Evolutionary conservation across 2,113 vertebrate species (phyloP), one percentile per base, ranked within the genome.

Genomic region (Rhynchomys soricoides): DNA sequence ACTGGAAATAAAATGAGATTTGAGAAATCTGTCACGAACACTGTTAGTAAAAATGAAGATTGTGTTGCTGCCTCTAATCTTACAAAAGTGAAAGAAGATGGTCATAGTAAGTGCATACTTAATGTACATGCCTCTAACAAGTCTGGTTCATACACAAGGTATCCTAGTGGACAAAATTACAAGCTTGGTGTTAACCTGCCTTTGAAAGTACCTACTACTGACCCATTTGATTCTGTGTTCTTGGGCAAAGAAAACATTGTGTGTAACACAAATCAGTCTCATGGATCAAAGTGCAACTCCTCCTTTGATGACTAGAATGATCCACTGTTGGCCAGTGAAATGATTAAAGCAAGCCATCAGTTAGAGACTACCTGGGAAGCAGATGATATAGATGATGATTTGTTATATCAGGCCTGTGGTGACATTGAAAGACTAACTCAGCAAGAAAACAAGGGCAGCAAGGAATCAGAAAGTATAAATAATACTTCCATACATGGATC

Each of bases 391-490:
- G 99, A 99, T 16, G 99, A 99, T 77, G 98, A 99, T 59, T 98
- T 99, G 95, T 97, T 99, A 16, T 99, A 99, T 98, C 99, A 99
- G 98, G 98, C 98, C 22, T 99, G 99, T 97, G 99, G 99, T 97
- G 98, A 98, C 55, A 95, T 99, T 93, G 99, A 99, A 98, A 99
- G 97, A 97, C 98, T 98, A 96, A 99, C 98, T 85, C 98, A 98
- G 95, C 98, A 98, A 95, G 98, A 99, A 94, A 92, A 97, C 68
- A 95, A 97, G 93, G 95, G 94, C 83, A 97, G 78, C 24, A 97
- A 97, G 89, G 97, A 93, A 95, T 55, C 77, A 79, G 96, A 97
- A 97, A 89, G 48, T 81, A 0, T 59, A 40, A 94, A 21, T 96
- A 64, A 48, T 81, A 79, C 70, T 96, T 97, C 90, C 87, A 98